Evolutionary conservation across 2,113 vertebrate species (phyloP).

Genomic region (Kryptolebias marmoratus): DNA sequence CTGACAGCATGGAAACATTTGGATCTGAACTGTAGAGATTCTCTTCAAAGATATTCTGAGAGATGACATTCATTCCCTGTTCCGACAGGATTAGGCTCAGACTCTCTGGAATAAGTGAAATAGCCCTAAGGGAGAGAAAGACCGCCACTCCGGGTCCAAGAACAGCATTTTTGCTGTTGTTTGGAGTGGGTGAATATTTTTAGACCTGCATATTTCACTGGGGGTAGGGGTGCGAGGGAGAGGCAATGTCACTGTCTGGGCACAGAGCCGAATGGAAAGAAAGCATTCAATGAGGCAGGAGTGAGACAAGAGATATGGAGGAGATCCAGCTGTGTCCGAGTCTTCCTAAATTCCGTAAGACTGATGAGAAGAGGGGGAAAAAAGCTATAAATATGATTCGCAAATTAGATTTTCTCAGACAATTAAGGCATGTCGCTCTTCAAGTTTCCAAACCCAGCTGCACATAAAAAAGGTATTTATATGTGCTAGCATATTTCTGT

Average conservation of each 20-base stretch:
- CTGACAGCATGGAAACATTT: conserved; percentile 17
- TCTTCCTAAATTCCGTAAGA: conserved; percentile 58
- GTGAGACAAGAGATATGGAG: conserved; percentile 45
- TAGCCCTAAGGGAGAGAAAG: conserved; percentile 18
- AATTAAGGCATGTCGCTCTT: neutral
- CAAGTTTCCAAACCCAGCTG: conserved; percentile 13
- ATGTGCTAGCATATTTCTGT: neutral
- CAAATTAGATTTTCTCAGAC: neutral
- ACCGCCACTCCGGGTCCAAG: conserved; percentile 64
- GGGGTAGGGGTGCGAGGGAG: conserved; percentile 27
- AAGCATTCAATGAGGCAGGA: conserved; percentile 64
- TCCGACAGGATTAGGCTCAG: conserved; percentile 44
- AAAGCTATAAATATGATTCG: neutral
- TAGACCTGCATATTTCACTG: conserved; percentile 78
- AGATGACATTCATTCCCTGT: conserved; percentile 50
- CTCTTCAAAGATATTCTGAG: conserved; percentile 41
- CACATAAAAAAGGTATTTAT: neutral
- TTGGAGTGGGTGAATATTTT: conserved; percentile 81
- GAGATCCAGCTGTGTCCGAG: conserved; percentile 70
- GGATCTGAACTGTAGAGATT: conserved; percentile 39
- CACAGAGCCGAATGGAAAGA: conserved; percentile 75
- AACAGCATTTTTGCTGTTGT: conserved; percentile 73
- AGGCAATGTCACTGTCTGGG: conserved; percentile 71
- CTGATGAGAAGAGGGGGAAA: conserved; percentile 18
- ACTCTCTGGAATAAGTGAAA: conserved; percentile 60